Percentiles rank a stretch among this genome's conserved stretches.
These are phyloP conservation scores for Mesocentrotus franciscanus DNA, from an alignment of 53 echinoderm and acorn worm species.

Conservation along the genomic window DNA sequence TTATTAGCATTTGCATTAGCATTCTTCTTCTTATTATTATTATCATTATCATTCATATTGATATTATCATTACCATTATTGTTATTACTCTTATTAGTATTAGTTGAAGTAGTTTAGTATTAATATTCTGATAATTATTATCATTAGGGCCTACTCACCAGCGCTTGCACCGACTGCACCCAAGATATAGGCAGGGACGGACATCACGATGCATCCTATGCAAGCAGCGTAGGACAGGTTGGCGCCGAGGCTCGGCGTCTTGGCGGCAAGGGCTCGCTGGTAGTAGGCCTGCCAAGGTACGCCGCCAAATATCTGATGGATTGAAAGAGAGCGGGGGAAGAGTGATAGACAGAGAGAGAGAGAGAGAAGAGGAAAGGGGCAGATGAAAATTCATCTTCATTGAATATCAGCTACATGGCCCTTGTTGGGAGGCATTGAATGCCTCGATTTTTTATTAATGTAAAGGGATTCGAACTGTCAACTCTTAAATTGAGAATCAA, in stretches of 20 bases:
- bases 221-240: slow-evolving; percentile 22
- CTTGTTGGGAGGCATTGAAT: too few relatives aligned
- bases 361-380: not conserved
- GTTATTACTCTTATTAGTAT: too few relatives aligned
- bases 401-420: too few relatives aligned
- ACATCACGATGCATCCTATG: slow-evolving; percentile 48
- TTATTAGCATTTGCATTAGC: too few relatives aligned
- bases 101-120: too few relatives aligned
- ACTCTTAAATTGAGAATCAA: too few relatives aligned
- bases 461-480: too few relatives aligned
- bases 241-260: slow-evolving; percentile 7
- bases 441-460: too few relatives aligned
- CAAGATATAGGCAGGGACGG: slow-evolving; percentile 37
- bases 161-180: slow-evolving; percentile 62
- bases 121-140: too few relatives aligned
- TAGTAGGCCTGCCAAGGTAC: slow-evolving; percentile 66
- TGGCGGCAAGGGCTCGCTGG: slow-evolving; percentile 61
- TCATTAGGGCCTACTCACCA: not conserved
- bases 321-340: slow-evolving; percentile 21
- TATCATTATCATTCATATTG: too few relatives aligned
- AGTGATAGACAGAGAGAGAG: slow-evolving; percentile 12
- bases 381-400: not conserved
- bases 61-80: too few relatives aligned
- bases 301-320: slow-evolving; percentile 57
- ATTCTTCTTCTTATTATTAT: too few relatives aligned